These are phyloP conservation scores for Hypothenemus hampei DNA, from an alignment of 1,140 invertebrate genomes.

Conservation along the genomic window DNA sequence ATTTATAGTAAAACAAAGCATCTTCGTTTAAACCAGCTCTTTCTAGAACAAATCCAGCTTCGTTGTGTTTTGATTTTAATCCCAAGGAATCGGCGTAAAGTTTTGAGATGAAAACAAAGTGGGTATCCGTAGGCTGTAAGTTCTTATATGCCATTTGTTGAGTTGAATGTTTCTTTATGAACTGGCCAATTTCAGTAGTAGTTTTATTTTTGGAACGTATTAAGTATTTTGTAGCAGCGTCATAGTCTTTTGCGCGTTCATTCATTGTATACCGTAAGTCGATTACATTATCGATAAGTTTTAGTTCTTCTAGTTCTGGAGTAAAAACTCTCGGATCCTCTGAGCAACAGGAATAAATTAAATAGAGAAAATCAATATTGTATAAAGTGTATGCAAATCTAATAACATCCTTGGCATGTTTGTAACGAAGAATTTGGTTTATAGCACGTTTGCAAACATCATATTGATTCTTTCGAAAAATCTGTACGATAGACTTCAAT, in stretches of 20 bases:
- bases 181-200: slow-evolving; percentile 15
- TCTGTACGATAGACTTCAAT: slow-evolving; percentile 23
- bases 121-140: background rate
- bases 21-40: slow-evolving; percentile 24
- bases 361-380: slow-evolving; percentile 28
- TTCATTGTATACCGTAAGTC: slow-evolving; percentile 28
- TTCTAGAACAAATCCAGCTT: slow-evolving; percentile 30
- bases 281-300: slow-evolving; percentile 16
- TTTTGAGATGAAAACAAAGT: slow-evolving; percentile 23
- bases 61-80: slow-evolving; percentile 14
- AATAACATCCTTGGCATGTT: slow-evolving; percentile 23
- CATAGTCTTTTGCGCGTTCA: slow-evolving; percentile 15
- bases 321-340: slow-evolving; percentile 32
- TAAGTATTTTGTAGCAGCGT: slow-evolving; percentile 27
- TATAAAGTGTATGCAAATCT: slow-evolving; percentile 22
- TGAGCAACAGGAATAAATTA: slow-evolving; percentile 24
- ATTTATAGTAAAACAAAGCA: slow-evolving; percentile 27
- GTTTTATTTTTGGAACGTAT: slow-evolving; percentile 11
- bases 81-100: slow-evolving; percentile 27
- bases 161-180: slow-evolving; percentile 27
- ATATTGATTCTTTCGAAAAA: slow-evolving; percentile 3
- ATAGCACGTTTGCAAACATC: slow-evolving; percentile 20
- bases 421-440: slow-evolving; percentile 14
- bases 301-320: slow-evolving; percentile 23
- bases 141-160: slow-evolving; percentile 27